Evolutionary conservation across 2,888 invertebrate species (phyloP).

Genomic region (Gryllus longicercus): DNA sequence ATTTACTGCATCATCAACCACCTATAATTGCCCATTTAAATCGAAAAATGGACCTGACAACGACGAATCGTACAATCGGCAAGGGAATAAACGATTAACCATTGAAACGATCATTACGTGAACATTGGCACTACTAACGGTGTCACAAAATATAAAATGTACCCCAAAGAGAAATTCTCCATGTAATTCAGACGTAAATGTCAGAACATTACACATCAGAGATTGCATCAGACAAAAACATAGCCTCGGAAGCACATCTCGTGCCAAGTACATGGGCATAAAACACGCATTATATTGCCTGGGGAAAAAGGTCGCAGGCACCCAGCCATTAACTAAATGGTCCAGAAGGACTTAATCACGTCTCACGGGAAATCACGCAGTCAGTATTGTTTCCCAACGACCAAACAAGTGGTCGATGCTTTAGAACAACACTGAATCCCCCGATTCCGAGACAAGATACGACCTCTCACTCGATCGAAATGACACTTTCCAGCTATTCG

Average conservation of each 20-base stretch:
- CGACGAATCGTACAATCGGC: too few relatives aligned
- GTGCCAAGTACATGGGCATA: slow-evolving; percentile 1
- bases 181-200: slow-evolving; percentile 17
- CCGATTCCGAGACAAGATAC: too few relatives aligned
- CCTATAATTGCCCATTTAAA: too few relatives aligned
- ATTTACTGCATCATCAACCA: too few relatives aligned
- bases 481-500: too few relatives aligned
- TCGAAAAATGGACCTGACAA: too few relatives aligned
- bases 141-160: too few relatives aligned
- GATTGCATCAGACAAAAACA: slow-evolving; percentile 6
- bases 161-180: neutral
- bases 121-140: too few relatives aligned
- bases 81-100: too few relatives aligned
- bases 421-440: neutral
- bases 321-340: slow-evolving; percentile 10
- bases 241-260: slow-evolving; percentile 4
- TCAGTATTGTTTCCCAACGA: neutral
- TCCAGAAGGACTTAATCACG: slow-evolving; percentile 5
- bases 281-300: slow-evolving; percentile 9
- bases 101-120: too few relatives aligned
- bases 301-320: slow-evolving; percentile 1
- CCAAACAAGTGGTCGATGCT: neutral
- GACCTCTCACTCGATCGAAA: too few relatives aligned
- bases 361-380: neutral
- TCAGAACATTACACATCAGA: neutral